phyloP scores from a whole-genome alignment of 2,797 vertebrate genomes.

The Perodicticus potto region DNA sequence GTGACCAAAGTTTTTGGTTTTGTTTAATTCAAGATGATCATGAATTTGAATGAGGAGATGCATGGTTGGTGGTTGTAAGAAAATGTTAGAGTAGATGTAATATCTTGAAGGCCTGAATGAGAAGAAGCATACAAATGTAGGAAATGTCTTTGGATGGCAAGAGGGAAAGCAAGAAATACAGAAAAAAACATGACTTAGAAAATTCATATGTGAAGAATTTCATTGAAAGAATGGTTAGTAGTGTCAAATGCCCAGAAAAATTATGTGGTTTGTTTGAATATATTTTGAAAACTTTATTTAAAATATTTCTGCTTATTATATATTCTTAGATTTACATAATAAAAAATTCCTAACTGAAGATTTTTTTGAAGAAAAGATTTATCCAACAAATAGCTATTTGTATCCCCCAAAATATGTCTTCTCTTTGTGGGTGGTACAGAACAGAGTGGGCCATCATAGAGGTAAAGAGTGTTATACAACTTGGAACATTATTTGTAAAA shows the following conservation, averaged over 20 bases:
- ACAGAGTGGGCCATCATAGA: background rate
- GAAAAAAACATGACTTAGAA: background rate
- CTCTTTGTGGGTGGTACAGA: background rate
- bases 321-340: conserved; percentile 5
- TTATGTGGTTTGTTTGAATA: background rate
- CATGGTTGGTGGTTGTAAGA: background rate
- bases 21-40: background rate
- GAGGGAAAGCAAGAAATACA: background rate
- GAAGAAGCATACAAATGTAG: background rate
- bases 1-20: conserved; percentile 34
- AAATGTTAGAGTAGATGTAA: background rate
- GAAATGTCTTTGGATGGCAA: background rate
- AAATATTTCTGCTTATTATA: conserved; percentile 13
- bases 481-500: background rate
- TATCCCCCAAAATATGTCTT: background rate
- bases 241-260: background rate
- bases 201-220: background rate
- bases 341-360: conserved; percentile 41
- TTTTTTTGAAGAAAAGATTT: conserved; percentile 47
- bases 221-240: background rate
- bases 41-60: conserved; percentile 9
- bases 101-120: background rate
- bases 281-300: background rate
- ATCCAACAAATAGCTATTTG: background rate
- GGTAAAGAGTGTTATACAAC: background rate